Evolutionary conservation across 2,797 vertebrate species (phyloP), one percentile per base, ranked within the genome.

Genomic region (Microctenopoma lineatum): DNA sequence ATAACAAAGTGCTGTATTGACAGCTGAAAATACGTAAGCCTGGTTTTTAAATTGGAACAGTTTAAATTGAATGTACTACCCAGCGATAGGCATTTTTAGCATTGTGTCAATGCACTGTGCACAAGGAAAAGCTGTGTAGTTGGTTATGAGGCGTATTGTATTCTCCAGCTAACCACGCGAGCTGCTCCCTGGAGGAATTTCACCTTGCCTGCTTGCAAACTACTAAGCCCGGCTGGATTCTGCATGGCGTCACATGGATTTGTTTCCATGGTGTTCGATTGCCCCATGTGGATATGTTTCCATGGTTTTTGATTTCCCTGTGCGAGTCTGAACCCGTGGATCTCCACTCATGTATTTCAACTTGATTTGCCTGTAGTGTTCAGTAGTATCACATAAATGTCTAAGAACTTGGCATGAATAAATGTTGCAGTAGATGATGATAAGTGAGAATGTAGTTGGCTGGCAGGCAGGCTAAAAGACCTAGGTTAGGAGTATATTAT

Each of bases 271-370:
- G 75, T 2, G 71, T 81, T 91, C 76, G 42, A 70, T 84, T 56
- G 71, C 76, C 83, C 85, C 83, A 59, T 73, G 82, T 75, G 87
- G 87, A 73, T 89, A 69, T 84, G 85, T 92, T 91, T 91, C 84
- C 81, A 85, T 88, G 86, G 85, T 83, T 89, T 89, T 88, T 77
- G 75, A 80, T 73, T 83, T 86, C 75, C 58, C 62, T 27, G 66
- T 74, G 69, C 78, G 81, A 87, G 70, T 78, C 66, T 61, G 68
- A 75, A 74, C 74, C 80, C 54, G 65, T 75, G 78, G 88, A 80
- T 86, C 65, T 75, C 61, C 59, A 63, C 64, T 57, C 50, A 53
- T 77, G 64, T 68, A 73, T 78, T 86, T 87, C 60, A 81, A 79
- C 79, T 81, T 51, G 74, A 70, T 83, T 84, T 70, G 32, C 36